Evolutionary conservation across 1,140 invertebrate species (phyloP).

Genomic region (Brachionus paranguensis): DNA sequence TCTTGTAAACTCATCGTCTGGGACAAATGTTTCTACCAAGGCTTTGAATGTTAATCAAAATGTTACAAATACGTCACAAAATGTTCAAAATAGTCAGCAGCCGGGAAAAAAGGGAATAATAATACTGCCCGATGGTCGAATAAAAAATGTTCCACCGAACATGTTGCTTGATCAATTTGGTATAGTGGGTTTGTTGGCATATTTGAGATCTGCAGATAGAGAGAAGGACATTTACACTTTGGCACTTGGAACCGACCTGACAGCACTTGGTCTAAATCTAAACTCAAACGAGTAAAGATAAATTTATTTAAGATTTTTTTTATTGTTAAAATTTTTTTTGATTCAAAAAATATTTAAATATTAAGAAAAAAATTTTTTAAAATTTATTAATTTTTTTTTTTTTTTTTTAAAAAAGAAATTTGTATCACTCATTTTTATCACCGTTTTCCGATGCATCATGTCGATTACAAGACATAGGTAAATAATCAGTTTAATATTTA

Average conservation of each 20-base stretch:
- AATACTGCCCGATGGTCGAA: conserved; percentile 20
- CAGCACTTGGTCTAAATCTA: conserved; percentile 90
- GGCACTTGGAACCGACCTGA: conserved; percentile 91
- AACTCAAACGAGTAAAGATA: conserved; percentile 75
- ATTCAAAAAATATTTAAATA: too few species aligned
- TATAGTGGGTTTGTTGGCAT: conserved; percentile 92
- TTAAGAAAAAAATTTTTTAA: too few species aligned
- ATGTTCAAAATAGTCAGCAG: not conserved
- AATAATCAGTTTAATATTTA: not conserved
- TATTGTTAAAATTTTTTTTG: too few species aligned
- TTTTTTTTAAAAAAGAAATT: conserved; percentile 58
- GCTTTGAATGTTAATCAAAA: not conserved
- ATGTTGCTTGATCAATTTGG: conserved; percentile 80
- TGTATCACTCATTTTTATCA: conserved; percentile 92
- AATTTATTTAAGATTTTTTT: not conserved
- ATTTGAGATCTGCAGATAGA: conserved; percentile 91
- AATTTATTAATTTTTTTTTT: not conserved
- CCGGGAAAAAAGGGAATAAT: conserved; percentile 28
- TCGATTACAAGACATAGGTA: conserved; percentile 85
- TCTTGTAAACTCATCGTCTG: not conserved
- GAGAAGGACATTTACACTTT: conserved; percentile 89
- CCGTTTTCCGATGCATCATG: conserved; percentile 95
- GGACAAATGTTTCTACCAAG: not conserved
- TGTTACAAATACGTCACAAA: conserved; percentile 13
- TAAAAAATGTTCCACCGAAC: conserved; percentile 38